Evolutionary conservation across 2,888 invertebrate genomes (phyloP), one percentile per base, ranked within the genome.

Genomic region (Eumacrocentrus americanus): DNA sequence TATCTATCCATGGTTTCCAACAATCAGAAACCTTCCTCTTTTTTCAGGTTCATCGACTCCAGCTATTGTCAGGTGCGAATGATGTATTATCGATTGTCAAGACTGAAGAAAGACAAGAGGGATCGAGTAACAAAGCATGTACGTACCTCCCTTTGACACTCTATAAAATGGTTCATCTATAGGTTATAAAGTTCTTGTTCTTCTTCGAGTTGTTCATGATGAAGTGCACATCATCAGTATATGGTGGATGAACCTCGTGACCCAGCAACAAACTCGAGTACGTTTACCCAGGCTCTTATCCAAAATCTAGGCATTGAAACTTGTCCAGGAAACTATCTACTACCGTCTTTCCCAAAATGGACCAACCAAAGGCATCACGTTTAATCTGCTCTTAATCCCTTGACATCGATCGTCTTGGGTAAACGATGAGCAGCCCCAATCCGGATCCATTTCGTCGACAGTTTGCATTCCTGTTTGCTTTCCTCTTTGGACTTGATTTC

Each of bases 371-470:
- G 22, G 47, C 37, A 25, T n/a, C n/a, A n/a, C 29, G 25, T 59
- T 59, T 53, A 53, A 47, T 59, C 59, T 38, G 53, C 53, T 53
- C 53, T 59, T 59, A 53, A 59, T 59, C 53, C 59, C 52, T 25
- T 59, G 59, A 59, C 53, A 59, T 59, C 47, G 59, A 58, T 58
- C 52, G 58, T 37, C 52, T 38, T 46, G 58, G 29, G 53, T 53
- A 46, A 59, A 47, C 47, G 35, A 59, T 38, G 53, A 23, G 44
- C 7, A 42, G 42, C 37, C 12, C 53, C 53, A 58, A 52, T 58
- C 52, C 22, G 25, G 38, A 58, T 58, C 46, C 18, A 53, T 59
- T 53, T 53, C 53, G 22, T 53, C 29, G 14, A 34, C 38, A 53
- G 22, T 53, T 25, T 18, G 25, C n/a, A n/a, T n/a, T 51, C 9